phyloP scores from a whole-genome alignment of 2,888 invertebrate genomes.

The Ptilodon capucinus region DNA sequence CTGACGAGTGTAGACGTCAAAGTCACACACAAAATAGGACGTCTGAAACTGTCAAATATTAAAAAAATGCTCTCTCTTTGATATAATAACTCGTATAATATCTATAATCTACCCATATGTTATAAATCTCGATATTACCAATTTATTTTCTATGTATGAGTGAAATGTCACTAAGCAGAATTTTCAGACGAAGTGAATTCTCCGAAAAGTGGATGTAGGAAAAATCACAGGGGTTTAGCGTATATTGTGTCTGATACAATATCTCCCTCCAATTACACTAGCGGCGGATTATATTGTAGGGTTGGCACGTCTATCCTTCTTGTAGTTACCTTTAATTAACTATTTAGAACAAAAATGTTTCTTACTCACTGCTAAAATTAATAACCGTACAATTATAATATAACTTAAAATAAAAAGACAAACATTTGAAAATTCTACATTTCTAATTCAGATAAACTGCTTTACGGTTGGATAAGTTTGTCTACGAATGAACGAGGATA shows the following conservation, averaged over 20 bases:
- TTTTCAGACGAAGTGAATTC: slow-evolving; percentile 4
- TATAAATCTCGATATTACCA: no score
- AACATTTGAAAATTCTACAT: background rate
- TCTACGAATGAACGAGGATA: slow-evolving; percentile 10
- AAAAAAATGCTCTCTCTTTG: no score
- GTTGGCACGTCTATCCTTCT: slow-evolving; percentile 24
- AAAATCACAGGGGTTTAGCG: slow-evolving; percentile 39
- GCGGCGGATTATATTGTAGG: slow-evolving; percentile 43
- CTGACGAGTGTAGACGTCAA: no score
- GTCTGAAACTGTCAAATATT: no score
- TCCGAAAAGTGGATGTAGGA: slow-evolving; percentile 28
- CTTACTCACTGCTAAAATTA: no score
- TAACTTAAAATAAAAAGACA: no score
- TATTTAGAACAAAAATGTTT: no score
- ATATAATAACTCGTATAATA: no score
- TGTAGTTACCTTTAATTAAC: no score
- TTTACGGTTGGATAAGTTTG: slow-evolving; percentile 2
- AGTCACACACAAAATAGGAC: no score
- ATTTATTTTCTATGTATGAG: background rate
- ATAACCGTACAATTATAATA: no score
- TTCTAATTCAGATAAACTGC: slow-evolving; percentile 1
- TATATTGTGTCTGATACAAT: slow-evolving; percentile 38
- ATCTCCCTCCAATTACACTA: slow-evolving; percentile 57
- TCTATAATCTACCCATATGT: no score
- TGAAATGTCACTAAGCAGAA: slow-evolving; percentile 8